Evolutionary conservation across 2,797 vertebrate genomes (phyloP).

Genomic region (Amazona finschi): DNA sequence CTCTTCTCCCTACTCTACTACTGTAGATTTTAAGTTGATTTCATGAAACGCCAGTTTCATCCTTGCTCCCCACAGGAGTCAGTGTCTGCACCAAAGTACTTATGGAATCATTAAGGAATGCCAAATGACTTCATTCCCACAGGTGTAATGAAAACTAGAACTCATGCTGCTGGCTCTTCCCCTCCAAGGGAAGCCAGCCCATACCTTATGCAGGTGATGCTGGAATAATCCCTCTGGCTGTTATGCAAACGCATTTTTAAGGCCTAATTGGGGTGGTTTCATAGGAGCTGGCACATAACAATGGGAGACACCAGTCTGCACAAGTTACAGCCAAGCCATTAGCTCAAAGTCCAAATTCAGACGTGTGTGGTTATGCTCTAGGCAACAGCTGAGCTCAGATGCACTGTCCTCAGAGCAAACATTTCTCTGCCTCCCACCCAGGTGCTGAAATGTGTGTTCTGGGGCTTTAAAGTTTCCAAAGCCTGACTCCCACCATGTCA

Average conservation of each 20-base stretch:
- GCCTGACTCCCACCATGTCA: too few relatives aligned
- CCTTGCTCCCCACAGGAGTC: neutral
- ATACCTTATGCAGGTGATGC: neutral
- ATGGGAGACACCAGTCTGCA: neutral
- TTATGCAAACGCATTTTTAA: neutral
- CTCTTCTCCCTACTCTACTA: neutral
- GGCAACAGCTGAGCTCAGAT: neutral
- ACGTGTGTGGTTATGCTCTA: fast-evolving
- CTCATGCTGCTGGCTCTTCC: neutral
- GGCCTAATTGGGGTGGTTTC: neutral
- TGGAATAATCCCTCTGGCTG: neutral
- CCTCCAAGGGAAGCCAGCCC: neutral
- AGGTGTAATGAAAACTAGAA: neutral
- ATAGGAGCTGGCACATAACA: neutral
- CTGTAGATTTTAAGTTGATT: neutral
- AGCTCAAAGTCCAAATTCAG: neutral
- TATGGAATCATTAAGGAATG: neutral
- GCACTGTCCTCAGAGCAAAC: neutral
- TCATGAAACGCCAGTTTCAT: neutral
- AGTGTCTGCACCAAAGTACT: neutral
- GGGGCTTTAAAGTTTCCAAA: neutral
- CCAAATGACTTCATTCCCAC: neutral
- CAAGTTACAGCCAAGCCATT: neutral
- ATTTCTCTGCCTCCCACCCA: neutral
- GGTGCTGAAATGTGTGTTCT: neutral